These are phyloP conservation scores for Poecilobothrus nobilitatus DNA, from an alignment of 2,888 invertebrate genomes.

Conservation along the genomic window DNA sequence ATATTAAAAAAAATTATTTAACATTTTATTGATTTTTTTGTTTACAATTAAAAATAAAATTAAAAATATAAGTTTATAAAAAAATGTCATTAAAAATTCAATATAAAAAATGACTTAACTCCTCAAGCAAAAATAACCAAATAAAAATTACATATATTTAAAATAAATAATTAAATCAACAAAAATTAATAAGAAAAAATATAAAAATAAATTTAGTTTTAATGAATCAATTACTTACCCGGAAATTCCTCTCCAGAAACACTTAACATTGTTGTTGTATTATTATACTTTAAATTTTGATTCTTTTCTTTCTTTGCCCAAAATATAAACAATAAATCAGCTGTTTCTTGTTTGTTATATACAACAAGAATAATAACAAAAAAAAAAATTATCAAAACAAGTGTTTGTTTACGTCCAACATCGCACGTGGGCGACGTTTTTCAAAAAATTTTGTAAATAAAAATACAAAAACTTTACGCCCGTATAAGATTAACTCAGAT, in stretches of 20 bases:
- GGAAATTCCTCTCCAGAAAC: not conserved
- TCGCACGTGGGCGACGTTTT: not conserved
- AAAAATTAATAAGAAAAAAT: too few species aligned
- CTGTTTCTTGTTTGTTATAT: not conserved
- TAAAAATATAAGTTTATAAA: too few species aligned
- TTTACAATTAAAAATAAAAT: too few species aligned
- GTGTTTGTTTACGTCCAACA: slow-evolving; percentile 3
- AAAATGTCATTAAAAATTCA: too few species aligned
- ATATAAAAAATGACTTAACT: too few species aligned
- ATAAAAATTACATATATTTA: too few species aligned
- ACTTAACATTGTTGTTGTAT: not conserved
- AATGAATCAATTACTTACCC: not conserved
- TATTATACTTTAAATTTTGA: too few species aligned
- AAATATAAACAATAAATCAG: slow-evolving; percentile 2
- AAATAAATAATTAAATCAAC: too few species aligned
- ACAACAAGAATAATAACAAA: not conserved
- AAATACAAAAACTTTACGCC: not conserved
- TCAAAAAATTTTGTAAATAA: not conserved
- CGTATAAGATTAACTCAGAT: not conserved
- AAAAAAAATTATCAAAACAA: not conserved
- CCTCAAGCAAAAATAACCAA: too few species aligned
- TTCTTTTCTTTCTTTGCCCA: not conserved
- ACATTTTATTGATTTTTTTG: too few species aligned
- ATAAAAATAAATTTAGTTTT: not conserved
- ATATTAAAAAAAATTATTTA: too few species aligned